Percentiles rank a stretch among this genome's conserved stretches.
Conservation (phyloP, 1,140 invertebrate species). For the Musca vetustissima region DNA sequence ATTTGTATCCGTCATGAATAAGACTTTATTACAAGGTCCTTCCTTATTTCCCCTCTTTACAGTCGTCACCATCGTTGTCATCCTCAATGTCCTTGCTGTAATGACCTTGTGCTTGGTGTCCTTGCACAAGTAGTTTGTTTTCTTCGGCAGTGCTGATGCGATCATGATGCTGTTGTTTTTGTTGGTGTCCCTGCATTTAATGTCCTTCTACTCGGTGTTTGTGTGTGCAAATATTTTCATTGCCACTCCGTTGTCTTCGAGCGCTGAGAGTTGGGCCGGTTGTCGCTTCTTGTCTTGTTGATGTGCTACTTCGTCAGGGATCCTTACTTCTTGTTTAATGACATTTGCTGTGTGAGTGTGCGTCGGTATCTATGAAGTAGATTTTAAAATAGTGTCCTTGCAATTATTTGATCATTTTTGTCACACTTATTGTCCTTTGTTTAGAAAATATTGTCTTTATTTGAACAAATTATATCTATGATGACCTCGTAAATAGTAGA, state of each 20-base stretch:
- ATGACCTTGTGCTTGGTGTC: background rate
- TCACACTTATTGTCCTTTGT: constrained; percentile 14
- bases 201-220: constrained; percentile 8
- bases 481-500: background rate
- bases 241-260: background rate
- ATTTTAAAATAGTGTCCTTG: background rate
- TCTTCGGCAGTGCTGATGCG: background rate
- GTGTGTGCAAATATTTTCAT: constrained; percentile 14
- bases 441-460: background rate
- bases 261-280: background rate
- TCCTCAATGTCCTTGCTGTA: background rate
- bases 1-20: too few relatives aligned
- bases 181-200: background rate
- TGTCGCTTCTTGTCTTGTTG: constrained; percentile 5
- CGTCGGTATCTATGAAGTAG: background rate
- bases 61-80: background rate
- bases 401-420: constrained; percentile 6
- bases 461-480: background rate
- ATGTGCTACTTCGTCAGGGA: constrained; percentile 3
- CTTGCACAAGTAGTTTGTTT: background rate
- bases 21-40: constrained; percentile 1
- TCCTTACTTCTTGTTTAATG: constrained; percentile 5
- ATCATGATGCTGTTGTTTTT: too few relatives aligned
- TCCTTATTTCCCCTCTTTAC: constrained; percentile 6
- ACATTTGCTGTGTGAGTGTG: background rate